These are phyloP conservation scores for Melinaea marsaeus DNA, from an alignment of 2,888 invertebrate genomes.

Conservation along the genomic window DNA sequence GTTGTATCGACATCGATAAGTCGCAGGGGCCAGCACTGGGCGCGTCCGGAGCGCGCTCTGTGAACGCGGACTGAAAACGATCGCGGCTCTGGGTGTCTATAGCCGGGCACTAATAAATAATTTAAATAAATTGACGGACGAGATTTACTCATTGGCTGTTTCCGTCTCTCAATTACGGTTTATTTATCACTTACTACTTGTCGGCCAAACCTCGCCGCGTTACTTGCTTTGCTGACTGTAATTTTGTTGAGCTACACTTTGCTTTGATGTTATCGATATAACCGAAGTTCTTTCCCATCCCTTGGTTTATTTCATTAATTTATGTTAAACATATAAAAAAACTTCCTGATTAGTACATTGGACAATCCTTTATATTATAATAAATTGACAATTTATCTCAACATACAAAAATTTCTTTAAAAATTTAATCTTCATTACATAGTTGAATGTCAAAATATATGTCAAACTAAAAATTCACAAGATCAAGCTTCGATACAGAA, in stretches of 20 bases:
- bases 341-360: no score
- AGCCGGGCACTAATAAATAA: constrained; percentile 77
- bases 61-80: constrained; percentile 68
- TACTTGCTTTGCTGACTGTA: constrained; percentile 23
- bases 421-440: no score
- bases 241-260: constrained; percentile 19
- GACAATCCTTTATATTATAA: no score
- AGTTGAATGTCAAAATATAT: no score
- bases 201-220: constrained; percentile 52
- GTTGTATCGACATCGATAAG: constrained; percentile 42
- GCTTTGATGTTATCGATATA: constrained; percentile 10
- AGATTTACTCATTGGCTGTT: constrained; percentile 78
- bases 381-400: no score
- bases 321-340: no score
- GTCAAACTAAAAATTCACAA: no score
- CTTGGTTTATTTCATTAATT: background rate
- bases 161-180: constrained; percentile 77
- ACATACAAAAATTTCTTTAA: no score
- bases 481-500: no score
- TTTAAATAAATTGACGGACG: constrained; percentile 79
- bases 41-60: constrained; percentile 64
- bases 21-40: constrained; percentile 44
- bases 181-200: constrained; percentile 76
- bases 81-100: constrained; percentile 73
- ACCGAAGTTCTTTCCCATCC: background rate